Evolutionary conservation across 2,888 invertebrate genomes (phyloP), one percentile per base, ranked within the genome.

Genomic region (Diarsia dahlii): DNA sequence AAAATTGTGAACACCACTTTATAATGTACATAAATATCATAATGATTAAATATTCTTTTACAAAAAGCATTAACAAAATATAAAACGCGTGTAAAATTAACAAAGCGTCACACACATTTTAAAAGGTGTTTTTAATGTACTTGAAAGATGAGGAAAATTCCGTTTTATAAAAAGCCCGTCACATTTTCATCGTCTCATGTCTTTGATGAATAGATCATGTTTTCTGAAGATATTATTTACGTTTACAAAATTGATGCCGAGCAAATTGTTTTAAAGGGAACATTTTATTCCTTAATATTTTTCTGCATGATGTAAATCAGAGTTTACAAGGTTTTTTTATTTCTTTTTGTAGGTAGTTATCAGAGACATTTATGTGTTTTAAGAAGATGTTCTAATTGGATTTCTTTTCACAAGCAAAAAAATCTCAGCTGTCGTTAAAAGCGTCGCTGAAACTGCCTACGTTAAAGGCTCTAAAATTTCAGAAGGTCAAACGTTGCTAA

Each of bases 181-280:
- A 72, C 54, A 78, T 65, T 60, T 78, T 46, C 52, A 60, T 34
- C 84, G 68, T 56, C 48, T 76, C 46, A 46, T 71, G 50, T 63
- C 64, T 65, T 69, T 83, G 50, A 83, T 80, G 72, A 78, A 80
- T 66, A 78, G 80, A 69, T 78, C 68, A 83, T 83, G 68, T 81
- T 78, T 72, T 81, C 73, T 66, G 50, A 72, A 73, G 67, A 69
- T 69, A 83, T 67, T 80, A 72, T 78, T 81, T 83, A 62, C 46
- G 79, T 83, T 78, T 81, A 56, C 34, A 73, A 28, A 78, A 81
- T 71, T 80, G 72, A 83, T 65, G 54, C 28, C 23, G 18, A 65
- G 58, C 34, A 60, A 72, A 45, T n/a, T 54, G 28, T 69, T 83
- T 69, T 73, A 62, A 56, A 78, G 69, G 13, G 12, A n/a, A 28